Evolutionary conservation across 2,113 vertebrate species (phyloP).

Genomic region (Collichthys lucidus): DNA sequence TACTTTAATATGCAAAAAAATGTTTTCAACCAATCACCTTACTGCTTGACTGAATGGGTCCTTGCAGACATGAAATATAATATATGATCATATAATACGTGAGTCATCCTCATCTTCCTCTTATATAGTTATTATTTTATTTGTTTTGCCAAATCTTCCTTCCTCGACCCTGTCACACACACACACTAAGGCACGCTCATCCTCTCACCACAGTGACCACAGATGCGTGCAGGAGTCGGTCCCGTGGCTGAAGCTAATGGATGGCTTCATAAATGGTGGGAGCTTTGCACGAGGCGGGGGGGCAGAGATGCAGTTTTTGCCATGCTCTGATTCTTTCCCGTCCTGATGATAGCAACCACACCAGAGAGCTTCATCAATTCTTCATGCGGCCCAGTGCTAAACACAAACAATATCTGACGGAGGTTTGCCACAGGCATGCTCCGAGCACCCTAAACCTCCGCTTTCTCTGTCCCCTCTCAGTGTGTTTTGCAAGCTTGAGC

Average conservation of each 20-base stretch:
- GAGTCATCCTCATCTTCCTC: background rate
- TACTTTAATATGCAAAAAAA: conserved; percentile 32
- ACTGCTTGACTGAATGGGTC: conserved; percentile 5
- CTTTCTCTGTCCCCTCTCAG: conserved; percentile 56
- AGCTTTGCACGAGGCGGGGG: conserved; percentile 57
- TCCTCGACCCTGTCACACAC: background rate
- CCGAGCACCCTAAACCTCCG: conserved; percentile 62
- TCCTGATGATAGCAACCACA: conserved; percentile 56
- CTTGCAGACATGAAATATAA: background rate
- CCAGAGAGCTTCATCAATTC: conserved; percentile 79
- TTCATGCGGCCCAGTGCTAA: conserved; percentile 73
- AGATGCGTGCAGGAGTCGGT: conserved; percentile 47
- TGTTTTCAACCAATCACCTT: conserved; percentile 21
- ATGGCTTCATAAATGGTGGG: conserved; percentile 65
- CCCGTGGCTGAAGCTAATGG: conserved; percentile 73
- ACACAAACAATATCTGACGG: conserved; percentile 81
- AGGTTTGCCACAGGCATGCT: conserved; percentile 80
- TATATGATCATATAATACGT: background rate
- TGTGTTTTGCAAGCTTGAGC: conserved; percentile 71
- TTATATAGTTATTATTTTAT: conserved; percentile 1
- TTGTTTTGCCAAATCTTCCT: background rate
- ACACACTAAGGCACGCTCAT: background rate
- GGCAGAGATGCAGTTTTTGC: conserved; percentile 58
- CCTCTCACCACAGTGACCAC: conserved; percentile 16
- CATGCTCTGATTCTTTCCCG: conserved; percentile 76